Percentiles rank a stretch among this genome's conserved stretches.
phyloP scores from a whole-genome alignment of 2,113 vertebrate species.

The Nannobrachium achirus region DNA sequence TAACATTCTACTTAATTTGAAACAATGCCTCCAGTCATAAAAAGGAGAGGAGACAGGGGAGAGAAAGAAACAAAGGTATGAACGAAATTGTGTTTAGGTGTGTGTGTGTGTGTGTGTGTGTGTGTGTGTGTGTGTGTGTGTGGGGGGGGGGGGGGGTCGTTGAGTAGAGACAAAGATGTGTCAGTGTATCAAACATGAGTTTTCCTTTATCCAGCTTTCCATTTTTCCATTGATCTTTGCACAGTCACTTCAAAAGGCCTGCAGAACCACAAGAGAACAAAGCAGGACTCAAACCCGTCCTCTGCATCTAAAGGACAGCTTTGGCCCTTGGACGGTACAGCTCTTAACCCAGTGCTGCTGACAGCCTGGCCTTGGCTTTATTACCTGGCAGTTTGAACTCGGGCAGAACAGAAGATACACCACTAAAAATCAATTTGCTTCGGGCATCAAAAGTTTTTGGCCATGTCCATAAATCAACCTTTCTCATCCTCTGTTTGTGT shows the following conservation, averaged over 20 bases:
- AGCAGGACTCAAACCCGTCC: slow-evolving; percentile 39
- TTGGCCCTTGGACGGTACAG: slow-evolving; percentile 34
- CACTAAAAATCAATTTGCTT: slow-evolving; percentile 43
- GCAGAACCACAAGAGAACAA: slow-evolving; percentile 43
- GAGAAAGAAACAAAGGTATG: too few relatives aligned
- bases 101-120: neutral
- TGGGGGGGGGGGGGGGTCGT: neutral
- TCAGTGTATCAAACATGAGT: slow-evolving; percentile 47
- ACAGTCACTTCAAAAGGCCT: slow-evolving; percentile 45
- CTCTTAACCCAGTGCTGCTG: slow-evolving; percentile 35
- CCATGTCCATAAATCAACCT: slow-evolving; percentile 21
- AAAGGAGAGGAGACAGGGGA: too few relatives aligned
- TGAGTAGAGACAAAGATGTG: slow-evolving; percentile 31
- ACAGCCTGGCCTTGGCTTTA: slow-evolving; percentile 26
- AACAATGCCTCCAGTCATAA: too few relatives aligned
- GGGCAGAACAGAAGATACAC: slow-evolving; percentile 27
- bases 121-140: neutral
- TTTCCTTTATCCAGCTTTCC: slow-evolving; percentile 44
- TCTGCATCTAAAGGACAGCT: slow-evolving; percentile 46
- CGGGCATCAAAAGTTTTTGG: slow-evolving; percentile 53
- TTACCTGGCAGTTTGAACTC: slow-evolving; percentile 41
- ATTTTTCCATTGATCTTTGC: slow-evolving; percentile 45
- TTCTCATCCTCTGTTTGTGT: slow-evolving; percentile 10
- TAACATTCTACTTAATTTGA: too few relatives aligned
- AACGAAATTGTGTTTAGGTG: neutral